A percentile compares a stretch with the other conserved stretches of the same genome.
Conservation (phyloP, 1,140 invertebrate species). For the Augochlora pura region DNA sequence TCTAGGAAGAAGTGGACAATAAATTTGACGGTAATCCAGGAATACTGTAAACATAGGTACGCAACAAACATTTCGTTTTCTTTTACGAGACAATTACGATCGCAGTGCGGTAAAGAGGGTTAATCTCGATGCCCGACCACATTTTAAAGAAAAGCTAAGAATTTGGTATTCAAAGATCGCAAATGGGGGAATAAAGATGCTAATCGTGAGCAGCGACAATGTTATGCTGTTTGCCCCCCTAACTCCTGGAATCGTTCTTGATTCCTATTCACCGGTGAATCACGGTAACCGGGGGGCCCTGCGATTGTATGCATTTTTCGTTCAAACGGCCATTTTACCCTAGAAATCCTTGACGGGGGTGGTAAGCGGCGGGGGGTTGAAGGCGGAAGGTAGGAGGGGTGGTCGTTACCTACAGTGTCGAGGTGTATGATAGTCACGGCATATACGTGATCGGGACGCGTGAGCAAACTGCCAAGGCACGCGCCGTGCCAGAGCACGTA, state of each 20-base stretch:
- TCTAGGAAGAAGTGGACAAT: no score
- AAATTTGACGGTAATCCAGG: no score
- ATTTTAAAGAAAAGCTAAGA: no score
- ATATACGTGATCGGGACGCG: slow-evolving; percentile 65
- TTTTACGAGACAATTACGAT: no score
- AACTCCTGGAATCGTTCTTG: not conserved
- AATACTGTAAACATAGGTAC: no score
- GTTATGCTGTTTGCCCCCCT: not conserved
- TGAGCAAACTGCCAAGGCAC: slow-evolving; percentile 72
- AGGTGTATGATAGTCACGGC: slow-evolving; percentile 74
- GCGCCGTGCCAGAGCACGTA: slow-evolving; percentile 73
- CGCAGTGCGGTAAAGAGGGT: no score
- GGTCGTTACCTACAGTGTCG: slow-evolving; percentile 62
- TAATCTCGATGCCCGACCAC: no score
- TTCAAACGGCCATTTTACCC: slow-evolving; percentile 31
- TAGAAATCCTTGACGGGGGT: slow-evolving; percentile 21
- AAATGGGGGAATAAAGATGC: no score
- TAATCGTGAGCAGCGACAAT: not conserved
- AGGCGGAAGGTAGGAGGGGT: not conserved
- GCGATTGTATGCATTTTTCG: slow-evolving; percentile 35
- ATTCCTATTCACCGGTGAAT: slow-evolving; percentile 21
- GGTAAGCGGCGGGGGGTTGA: not conserved
- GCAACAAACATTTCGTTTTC: no score
- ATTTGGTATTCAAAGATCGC: no score
- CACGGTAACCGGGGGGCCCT: slow-evolving; percentile 5